Evolutionary conservation across 2,888 invertebrate species (phyloP), one percentile per base, ranked within the genome.

Genomic region (Vannuccia rotundouncinata): DNA sequence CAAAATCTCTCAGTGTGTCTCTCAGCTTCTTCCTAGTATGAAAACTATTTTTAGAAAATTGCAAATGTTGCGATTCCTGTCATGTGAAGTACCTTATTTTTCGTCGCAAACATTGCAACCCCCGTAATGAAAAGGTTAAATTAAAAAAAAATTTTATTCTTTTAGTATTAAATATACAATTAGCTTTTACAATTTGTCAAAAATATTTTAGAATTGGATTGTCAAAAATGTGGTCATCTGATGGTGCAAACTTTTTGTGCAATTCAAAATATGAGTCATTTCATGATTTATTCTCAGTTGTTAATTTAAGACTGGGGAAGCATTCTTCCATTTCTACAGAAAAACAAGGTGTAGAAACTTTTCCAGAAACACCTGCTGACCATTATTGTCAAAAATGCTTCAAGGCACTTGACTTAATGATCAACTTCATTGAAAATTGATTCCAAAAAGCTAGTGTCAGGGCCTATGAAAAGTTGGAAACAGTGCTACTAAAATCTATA

Each of bases 141-240:
- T n/a, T n/a, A n/a, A n/a, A n/a, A n/a, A n/a, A n/a, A n/a, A n/a
- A n/a, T n/a, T n/a, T n/a, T n/a, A n/a, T n/a, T n/a, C n/a, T n/a
- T n/a, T n/a, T n/a, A n/a, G n/a, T n/a, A n/a, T n/a, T n/a, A n/a
- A n/a, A n/a, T n/a, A n/a, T n/a, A n/a, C n/a, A n/a, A n/a, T n/a
- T n/a, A n/a, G n/a, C n/a, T n/a, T n/a, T n/a, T n/a, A 81, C 81
- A 81, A 81, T 59, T 29, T 81, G 0, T 81, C 66, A 30, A 28
- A 29, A 30, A 74, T 73, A 25, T 81, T 22, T 81, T 74, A 80
- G 81, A 80, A 45, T 1, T 80, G 1, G 81, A 81, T 1, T 80
- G 81, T 80, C 79, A 81, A 27, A 0, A 17, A 2, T 5, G 81
- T n/a, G 81, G 80, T 13, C 22, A 1, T 1, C 0, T 81, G 45